Base-by-base conservation (phyloP, 2,888 invertebrate genomes). In the Mycalesis mineus region DNA sequence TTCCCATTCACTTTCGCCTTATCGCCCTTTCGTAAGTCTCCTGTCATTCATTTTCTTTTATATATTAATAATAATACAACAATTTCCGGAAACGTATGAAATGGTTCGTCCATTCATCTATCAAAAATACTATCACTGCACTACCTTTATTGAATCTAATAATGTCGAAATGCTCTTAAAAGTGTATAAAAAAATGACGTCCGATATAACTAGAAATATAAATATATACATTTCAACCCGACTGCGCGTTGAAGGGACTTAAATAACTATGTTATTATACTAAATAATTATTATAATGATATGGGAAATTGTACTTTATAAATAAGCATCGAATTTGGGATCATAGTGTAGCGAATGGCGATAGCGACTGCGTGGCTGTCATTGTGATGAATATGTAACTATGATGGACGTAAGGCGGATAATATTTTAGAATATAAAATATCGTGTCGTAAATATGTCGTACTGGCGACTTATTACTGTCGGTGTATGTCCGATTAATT, bases 131-230 rank as follows among this genome's bases (percentile, higher is more conserved):
- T 22, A 22, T 4, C 22, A 22, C 2, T 2, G 3, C 22, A 22
- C 22, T 22, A n/a, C n/a, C n/a, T n/a, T n/a, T n/a, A 4, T 22
- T 22, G 5, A 22, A 22, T 22, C 22, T 22, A 4, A 22, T 22
- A 22, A 22, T 22, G 22, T 22, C 5, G 13, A 4, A 44, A 13
- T 33, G 33, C 17, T n/a, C 36, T 36, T 7, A 17, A 14, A 9
- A 14, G 47, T 48, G 33, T 48, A n/a, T n/a, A n/a, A 17, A 17
- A 33, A 33, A 17, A 48, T 37, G 11, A 49, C 39, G 49, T 71
- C 73, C 72, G 68, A 69, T 62, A 66, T 65, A 60, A 60, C 62
- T 67, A 65, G 58, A 67, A 57, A 58, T 54, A 58, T 51, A 37
- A 22, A 49, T 22, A 49, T 49, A 39, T 39, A 49, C 58, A 54